A percentile compares a stretch with the other conserved stretches of the same genome.
Conservation (phyloP, 2,797 vertebrate genomes). For the Myripristis jacobus region DNA sequence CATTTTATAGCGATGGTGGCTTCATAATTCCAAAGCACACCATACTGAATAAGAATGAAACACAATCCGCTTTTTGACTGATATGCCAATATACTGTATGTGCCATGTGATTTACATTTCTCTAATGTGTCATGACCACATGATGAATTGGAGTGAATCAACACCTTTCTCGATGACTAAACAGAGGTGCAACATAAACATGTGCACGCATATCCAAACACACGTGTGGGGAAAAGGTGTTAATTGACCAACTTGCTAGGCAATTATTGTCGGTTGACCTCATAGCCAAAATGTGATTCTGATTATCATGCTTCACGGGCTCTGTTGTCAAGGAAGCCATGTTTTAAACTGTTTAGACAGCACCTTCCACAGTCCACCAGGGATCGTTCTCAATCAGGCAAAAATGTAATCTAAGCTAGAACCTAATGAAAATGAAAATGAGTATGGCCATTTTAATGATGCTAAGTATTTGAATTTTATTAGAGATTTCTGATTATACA, state of each 20-base stretch:
- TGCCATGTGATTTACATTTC: constrained; percentile 60
- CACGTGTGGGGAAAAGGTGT: constrained; percentile 64
- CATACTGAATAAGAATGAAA: constrained; percentile 63
- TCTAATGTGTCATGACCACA: constrained; percentile 29
- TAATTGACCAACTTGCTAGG: constrained; percentile 79
- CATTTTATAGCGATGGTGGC: constrained; percentile 64
- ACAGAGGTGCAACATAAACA: constrained; percentile 66
- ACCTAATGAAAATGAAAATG: constrained; percentile 59
- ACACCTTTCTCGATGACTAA: constrained; percentile 54
- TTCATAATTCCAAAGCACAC: constrained; percentile 63
- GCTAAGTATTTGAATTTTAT: constrained; percentile 50
- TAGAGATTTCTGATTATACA: constrained; percentile 56
- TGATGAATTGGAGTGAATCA: constrained; percentile 56
- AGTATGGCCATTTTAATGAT: constrained; percentile 28
- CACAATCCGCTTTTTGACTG: constrained; percentile 41
- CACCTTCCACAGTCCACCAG: constrained; percentile 66
- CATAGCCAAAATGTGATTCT: constrained; percentile 80
- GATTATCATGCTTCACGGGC: constrained; percentile 74
- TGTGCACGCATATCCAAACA: constrained; percentile 68
- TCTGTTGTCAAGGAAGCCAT: constrained; percentile 69
- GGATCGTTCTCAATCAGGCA: constrained; percentile 64
- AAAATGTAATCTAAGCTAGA: constrained; percentile 69
- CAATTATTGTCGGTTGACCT: constrained; percentile 78
- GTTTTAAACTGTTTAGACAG: constrained; percentile 75
- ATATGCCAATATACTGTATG: constrained; percentile 55